A percentile compares a stretch with the other conserved stretches of the same genome.
These are phyloP conservation scores for cat (Felis catus) DNA, from an alignment of 2,113 vertebrate species.

Conservation along the genomic window F.catus_Fca126_mat1.0 CM031412.1:2525501-2526000, in stretches of 20 bases:
- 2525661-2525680: not conserved
- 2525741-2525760: not conserved
- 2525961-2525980: not conserved
- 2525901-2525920: not conserved
- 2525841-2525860: not conserved
- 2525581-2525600: not conserved
- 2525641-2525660: not conserved
- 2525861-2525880: constrained; percentile 11
- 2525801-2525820: not conserved
- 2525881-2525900: not conserved
- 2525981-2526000: constrained; percentile 16
- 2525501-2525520: not conserved
- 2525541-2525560: not conserved
- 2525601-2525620: not conserved
- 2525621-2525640: not conserved
- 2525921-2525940: not conserved
- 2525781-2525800: not conserved
- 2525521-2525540: not conserved
- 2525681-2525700: not conserved
- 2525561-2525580: not conserved
- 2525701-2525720: not conserved
- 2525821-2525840: not conserved
- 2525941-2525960: not conserved
- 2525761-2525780: not conserved
- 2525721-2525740: not conserved